Percentiles rank a stretch among this genome's conserved stretches.
These are phyloP conservation scores for Noctua pronuba DNA, from an alignment of 2,888 invertebrate genomes.

Conservation along the genomic window DNA sequence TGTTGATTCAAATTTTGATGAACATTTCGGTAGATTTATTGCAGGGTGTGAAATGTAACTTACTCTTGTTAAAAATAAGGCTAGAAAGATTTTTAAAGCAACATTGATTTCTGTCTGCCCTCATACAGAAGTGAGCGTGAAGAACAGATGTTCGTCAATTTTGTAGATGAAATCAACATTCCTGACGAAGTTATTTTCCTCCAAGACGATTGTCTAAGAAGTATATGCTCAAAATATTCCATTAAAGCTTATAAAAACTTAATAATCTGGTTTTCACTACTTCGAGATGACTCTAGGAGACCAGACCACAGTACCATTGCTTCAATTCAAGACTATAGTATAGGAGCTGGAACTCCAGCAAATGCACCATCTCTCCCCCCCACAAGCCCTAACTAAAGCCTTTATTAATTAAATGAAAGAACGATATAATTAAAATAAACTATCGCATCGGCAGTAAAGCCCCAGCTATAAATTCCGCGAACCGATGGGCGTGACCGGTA, in stretches of 20 bases:
- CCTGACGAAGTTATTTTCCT: neutral
- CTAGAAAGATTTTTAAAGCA: too few relatives aligned
- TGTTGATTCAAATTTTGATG: neutral
- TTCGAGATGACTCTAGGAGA: neutral
- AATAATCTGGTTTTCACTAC: neutral
- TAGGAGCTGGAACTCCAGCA: slow-evolving; percentile 1
- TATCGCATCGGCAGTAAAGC: slow-evolving; percentile 79
- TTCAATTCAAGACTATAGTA: neutral
- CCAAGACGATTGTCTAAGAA: neutral
- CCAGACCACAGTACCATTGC: neutral
- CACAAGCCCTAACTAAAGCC: slow-evolving; percentile 33
- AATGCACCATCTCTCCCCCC: neutral
- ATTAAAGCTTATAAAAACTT: neutral
- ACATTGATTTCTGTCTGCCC: neutral
- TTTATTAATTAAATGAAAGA: slow-evolving; percentile 55
- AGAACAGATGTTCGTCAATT: too few relatives aligned
- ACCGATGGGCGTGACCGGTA: slow-evolving; percentile 81
- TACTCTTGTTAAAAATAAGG: neutral
- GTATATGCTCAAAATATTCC: neutral
- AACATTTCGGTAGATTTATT: neutral
- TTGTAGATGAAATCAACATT: neutral
- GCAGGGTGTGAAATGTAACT: neutral
- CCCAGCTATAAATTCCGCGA: slow-evolving; percentile 79
- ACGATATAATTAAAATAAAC: slow-evolving; percentile 77
- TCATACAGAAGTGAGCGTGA: neutral